A percentile compares a stretch with the other conserved stretches of the same genome.
Evolutionary conservation across 2,888 invertebrate genomes (phyloP).

Genomic region (Heliconius ismenius): DNA sequence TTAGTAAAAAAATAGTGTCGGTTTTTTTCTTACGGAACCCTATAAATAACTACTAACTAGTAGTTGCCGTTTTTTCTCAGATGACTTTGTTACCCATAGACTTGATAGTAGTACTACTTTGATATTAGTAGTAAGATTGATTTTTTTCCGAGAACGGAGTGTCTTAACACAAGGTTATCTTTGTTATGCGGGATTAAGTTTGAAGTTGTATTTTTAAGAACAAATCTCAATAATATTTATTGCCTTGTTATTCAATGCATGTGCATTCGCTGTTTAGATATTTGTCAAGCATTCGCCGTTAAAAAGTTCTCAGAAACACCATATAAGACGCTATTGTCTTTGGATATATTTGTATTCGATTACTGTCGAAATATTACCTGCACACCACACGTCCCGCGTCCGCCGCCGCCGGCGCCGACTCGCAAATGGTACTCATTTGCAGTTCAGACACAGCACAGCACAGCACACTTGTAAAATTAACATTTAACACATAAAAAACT

Average conservation of each 20-base stretch:
- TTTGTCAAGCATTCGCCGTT: slow-evolving; percentile 68
- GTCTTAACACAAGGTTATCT: too few relatives aligned
- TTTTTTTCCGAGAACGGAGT: too few relatives aligned
- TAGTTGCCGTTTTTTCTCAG: too few relatives aligned
- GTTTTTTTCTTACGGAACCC: too few relatives aligned
- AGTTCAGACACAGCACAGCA: slow-evolving; percentile 56
- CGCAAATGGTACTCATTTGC: slow-evolving; percentile 57
- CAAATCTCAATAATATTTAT: not conserved
- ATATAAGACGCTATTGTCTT: slow-evolving; percentile 62
- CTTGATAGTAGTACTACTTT: too few relatives aligned
- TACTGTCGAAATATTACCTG: slow-evolving; percentile 53
- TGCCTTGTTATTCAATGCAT: slow-evolving; percentile 60
- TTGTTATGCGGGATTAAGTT: too few relatives aligned
- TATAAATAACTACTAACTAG: too few relatives aligned
- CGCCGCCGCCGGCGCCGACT: slow-evolving; percentile 71
- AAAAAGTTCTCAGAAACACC: slow-evolving; percentile 64
- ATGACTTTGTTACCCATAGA: too few relatives aligned
- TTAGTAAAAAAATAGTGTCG: too few relatives aligned
- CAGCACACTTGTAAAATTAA: slow-evolving; percentile 49
- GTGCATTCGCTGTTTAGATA: slow-evolving; percentile 68
- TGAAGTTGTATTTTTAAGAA: too few relatives aligned
- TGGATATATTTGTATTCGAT: slow-evolving; percentile 69
- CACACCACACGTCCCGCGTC: slow-evolving; percentile 52
- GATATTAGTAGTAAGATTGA: too few relatives aligned
- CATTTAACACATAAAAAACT: not conserved